Base-by-base conservation (phyloP, 30 jellyfish, hydroid and myxozoan species). In the Aurelia sp. region DNA sequence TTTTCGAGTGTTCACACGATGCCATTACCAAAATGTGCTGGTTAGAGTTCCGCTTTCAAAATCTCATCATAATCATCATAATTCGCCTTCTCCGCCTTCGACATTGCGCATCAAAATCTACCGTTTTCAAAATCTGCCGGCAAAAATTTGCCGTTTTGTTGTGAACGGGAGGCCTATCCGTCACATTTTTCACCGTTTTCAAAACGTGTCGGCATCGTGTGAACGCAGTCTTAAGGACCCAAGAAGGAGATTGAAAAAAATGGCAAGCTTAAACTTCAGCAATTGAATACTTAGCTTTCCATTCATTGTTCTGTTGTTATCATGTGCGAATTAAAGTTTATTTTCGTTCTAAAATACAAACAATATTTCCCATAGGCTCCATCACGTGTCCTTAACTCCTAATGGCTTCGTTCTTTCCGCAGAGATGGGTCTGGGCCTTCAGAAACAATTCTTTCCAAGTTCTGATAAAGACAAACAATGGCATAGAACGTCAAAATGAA, bases 401-500 rank as follows among this genome's bases (percentile, higher is more conserved):
- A 31, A 31, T 9, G 23, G 62, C n/a, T 31, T 66, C 62, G 11
- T 69, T 69, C 21, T 27, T 17, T 31, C 62, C 27, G 23, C 87
- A 76, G 87, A 76, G 87, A 76, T 76, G 87, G 87, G 87, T 55
- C 13, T 59, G 76, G 76, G 78, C 76, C 41, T 60, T 53, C 52
- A 57, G 76, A 33, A 76, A 52, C 50, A 60, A 76, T 58, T 40
- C 76, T 37, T 76, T 76, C 55, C 81, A 76, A 76, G 62, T 33
- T 21, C 76, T 76, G 47, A 41, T 76, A 55, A 52, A 55, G 47
- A 76, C 87, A 76, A 76, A 76, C 76, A 76, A 76, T 59, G 87
- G 87, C 8, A 59, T 76, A 52, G 87, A 76, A 55, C 78, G 87
- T 21, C 87, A 76, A 61, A 76, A 76, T 23, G 62, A 59, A 37